Conservation (phyloP, 2,888 invertebrate species). For the Stenolophus ochropezus region DNA sequence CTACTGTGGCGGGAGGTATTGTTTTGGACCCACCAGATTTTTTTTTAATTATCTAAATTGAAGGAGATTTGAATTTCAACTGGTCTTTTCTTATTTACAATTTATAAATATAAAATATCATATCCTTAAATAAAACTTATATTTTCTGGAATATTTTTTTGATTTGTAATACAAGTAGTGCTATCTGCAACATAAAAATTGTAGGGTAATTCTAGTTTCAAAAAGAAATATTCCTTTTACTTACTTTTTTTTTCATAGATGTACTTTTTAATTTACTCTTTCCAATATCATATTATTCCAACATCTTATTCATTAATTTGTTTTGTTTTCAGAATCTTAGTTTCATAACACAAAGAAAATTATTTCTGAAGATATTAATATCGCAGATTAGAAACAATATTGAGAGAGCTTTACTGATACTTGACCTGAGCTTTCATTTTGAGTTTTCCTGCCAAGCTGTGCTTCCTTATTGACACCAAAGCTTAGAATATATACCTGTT, state of each 20-base stretch:
- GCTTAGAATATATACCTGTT: background rate
- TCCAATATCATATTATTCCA: background rate
- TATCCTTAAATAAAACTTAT: no score
- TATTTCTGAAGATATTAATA: slow-evolving; percentile 8
- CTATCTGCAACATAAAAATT: no score
- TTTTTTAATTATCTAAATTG: no score
- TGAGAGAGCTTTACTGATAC: background rate
- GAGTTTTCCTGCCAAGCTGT: background rate
- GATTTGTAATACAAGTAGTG: no score
- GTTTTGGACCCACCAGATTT: no score
- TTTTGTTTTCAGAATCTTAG: background rate
- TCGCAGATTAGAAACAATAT: background rate
- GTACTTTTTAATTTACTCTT: background rate
- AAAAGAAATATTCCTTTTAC: background rate
- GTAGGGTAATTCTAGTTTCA: no score
- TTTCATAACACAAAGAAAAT: background rate
- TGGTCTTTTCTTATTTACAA: no score
- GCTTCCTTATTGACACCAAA: background rate
- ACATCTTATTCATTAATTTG: background rate
- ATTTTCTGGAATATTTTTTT: no score
- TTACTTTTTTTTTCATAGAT: no score
- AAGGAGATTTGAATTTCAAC: no score
- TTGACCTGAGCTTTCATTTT: slow-evolving; percentile 7
- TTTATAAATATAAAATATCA: no score
- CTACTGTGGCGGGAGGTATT: no score